phyloP scores from a whole-genome alignment of 2,113 vertebrate genomes.

The Apeltes quadracus region DNA sequence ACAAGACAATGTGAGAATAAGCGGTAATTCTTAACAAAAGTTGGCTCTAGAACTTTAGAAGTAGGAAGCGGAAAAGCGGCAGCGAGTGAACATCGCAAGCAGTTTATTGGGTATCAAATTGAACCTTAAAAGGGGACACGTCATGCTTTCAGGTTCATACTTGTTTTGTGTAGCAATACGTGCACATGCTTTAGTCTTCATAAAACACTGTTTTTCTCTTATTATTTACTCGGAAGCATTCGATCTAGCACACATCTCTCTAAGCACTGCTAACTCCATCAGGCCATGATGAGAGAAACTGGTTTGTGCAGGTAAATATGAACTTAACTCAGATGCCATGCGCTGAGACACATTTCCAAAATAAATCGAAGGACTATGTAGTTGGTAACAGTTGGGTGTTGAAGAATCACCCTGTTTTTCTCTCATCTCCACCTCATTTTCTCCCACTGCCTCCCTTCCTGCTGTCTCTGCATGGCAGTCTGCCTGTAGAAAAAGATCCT shows the following conservation, averaged over 20 bases:
- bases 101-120: background rate
- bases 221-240: background rate
- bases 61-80: background rate
- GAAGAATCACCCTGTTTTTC: background rate
- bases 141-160: background rate
- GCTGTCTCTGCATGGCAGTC: conserved; percentile 14
- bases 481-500: conserved; percentile 11
- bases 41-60: too few relatives aligned
- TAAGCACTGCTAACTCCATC: background rate
- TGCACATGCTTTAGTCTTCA: background rate
- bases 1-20: background rate
- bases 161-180: background rate
- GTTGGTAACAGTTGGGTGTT: background rate
- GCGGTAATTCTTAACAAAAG: background rate
- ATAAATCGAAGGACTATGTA: background rate
- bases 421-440: background rate
- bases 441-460: conserved; percentile 15
- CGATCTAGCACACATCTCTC: background rate
- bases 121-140: background rate
- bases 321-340: background rate
- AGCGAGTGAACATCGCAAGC: background rate
- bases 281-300: background rate
- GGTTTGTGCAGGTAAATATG: background rate
- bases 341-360: background rate
- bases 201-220: background rate